A percentile compares a stretch with the other conserved stretches of the same genome.
phyloP scores from a whole-genome alignment of 2,113 vertebrate genomes.

The Tenebrosternarchus preto region DNA sequence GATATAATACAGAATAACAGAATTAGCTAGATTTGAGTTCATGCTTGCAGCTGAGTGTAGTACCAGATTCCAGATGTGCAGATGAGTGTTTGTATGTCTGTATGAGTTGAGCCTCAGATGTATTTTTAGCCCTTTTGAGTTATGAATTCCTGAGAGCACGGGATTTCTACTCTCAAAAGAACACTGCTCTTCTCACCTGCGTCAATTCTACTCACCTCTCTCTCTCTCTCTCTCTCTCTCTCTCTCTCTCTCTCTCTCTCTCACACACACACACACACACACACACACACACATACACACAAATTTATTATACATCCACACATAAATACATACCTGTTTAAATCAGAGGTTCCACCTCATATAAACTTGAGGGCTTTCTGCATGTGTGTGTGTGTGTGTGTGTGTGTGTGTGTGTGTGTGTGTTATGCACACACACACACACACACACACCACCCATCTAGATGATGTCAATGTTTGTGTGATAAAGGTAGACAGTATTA shows the following conservation, averaged over 20 bases:
- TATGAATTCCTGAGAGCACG: constrained; percentile 76
- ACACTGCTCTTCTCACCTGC: constrained; percentile 52
- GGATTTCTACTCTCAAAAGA: constrained; percentile 30
- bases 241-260: background rate
- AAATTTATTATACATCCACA: background rate
- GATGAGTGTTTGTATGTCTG: constrained; percentile 22
- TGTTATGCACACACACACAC: too few relatives aligned
- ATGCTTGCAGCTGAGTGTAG: constrained; percentile 12
- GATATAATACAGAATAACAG: constrained; percentile 9
- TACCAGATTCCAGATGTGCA: constrained; percentile 36
- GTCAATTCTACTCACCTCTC: constrained; percentile 2
- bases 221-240: constrained; percentile 42
- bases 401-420: too few relatives aligned
- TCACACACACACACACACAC: constrained; percentile 27
- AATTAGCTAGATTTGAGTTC: background rate
- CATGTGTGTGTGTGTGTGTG: too few relatives aligned
- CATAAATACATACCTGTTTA: constrained; percentile 38
- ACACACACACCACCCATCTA: background rate
- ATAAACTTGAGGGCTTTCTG: constrained; percentile 28
- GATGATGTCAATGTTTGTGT: constrained; percentile 34
- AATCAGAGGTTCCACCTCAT: constrained; percentile 33
- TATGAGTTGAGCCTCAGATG: constrained; percentile 67
- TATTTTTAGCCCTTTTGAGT: constrained; percentile 76
- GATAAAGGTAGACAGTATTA: constrained; percentile 31
- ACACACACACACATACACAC: background rate